Base-by-base conservation (phyloP, 1,140 invertebrate species). In the Aphidius ervi region DNA sequence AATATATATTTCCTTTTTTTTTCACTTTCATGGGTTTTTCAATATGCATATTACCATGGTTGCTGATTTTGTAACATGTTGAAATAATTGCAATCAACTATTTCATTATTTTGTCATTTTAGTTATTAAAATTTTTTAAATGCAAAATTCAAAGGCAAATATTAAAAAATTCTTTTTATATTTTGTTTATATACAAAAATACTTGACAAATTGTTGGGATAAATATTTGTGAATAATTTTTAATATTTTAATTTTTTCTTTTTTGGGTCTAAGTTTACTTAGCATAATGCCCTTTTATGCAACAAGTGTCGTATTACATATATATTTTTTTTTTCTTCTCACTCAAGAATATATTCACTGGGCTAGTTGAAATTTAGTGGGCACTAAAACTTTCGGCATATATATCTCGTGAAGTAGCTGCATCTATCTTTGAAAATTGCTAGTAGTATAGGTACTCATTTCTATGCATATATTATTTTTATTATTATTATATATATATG, bases 281-380 rank as follows among this genome's bases (percentile, higher is more conserved):
- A 37, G 20, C 9, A 47, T 49, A 37, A 67, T 67, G 41, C 49
- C 61, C 56, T 31, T 31, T 31, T 31, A 31, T 56, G 70, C 72
- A 74, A 74, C 72, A 74, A 74, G 72, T 74, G 69, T 70, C 67
- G 67, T 69, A 58, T 67, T 68, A 55, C 64, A 31, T 48, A 42
- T 48, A 69, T 59, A 69, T 71, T 66, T 74, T 72, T 16, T 68
- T 67, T 67, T 62, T 62, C 64, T 55, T 65, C 63, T 54, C 60
- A 52, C 48, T 48, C 41, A 31, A 9, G 57, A 43, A 67, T 65
- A 61, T 62, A 58, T 61, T 16, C 16, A 63, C 54, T 45, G 55
- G 66, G 65, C 68, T 71, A 74, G 70, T 68, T 72, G 65, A 70
- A 74, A 73, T 74, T 74, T 73, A 73, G 64, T 69, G 67, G 68